Evolutionary conservation across 1,140 invertebrate species (phyloP).

Genomic region (Habropoda laboriosa): DNA sequence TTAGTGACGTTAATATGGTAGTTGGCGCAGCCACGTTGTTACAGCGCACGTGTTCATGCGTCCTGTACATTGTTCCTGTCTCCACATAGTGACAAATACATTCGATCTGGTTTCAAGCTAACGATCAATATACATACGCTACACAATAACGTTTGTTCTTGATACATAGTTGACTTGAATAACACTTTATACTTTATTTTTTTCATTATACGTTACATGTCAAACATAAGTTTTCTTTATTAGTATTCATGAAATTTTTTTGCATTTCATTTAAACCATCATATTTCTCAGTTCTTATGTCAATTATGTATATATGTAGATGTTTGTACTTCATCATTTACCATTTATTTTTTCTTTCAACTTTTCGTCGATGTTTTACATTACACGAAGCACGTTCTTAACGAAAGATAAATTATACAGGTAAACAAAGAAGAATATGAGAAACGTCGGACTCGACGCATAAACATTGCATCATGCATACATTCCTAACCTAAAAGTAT

Average conservation of each 20-base stretch:
- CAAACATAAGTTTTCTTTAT: too few relatives aligned
- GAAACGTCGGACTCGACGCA: not conserved
- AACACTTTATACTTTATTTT: not conserved
- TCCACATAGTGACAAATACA: not conserved
- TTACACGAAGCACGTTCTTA: not conserved
- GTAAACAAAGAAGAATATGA: not conserved
- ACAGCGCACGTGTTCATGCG: constrained; percentile 3
- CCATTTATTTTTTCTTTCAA: not conserved
- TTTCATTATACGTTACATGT: too few relatives aligned
- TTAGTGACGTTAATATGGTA: not conserved
- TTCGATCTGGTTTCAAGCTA: not conserved
- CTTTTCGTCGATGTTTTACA: not conserved
- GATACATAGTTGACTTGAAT: not conserved
- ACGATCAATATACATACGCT: not conserved
- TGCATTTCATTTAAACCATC: too few relatives aligned
- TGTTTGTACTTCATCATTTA: not conserved
- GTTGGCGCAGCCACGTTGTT: not conserved
- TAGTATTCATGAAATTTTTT: too few relatives aligned
- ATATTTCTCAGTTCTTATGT: not conserved
- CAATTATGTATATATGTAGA: not conserved
- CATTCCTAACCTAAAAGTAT: not conserved
- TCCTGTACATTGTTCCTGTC: constrained; percentile 5
- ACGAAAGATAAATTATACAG: not conserved
- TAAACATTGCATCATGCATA: not conserved
- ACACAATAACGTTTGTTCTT: constrained; percentile 6